phyloP scores from a whole-genome alignment of 2,888 invertebrate species.

The Odontothrips loti region DNA sequence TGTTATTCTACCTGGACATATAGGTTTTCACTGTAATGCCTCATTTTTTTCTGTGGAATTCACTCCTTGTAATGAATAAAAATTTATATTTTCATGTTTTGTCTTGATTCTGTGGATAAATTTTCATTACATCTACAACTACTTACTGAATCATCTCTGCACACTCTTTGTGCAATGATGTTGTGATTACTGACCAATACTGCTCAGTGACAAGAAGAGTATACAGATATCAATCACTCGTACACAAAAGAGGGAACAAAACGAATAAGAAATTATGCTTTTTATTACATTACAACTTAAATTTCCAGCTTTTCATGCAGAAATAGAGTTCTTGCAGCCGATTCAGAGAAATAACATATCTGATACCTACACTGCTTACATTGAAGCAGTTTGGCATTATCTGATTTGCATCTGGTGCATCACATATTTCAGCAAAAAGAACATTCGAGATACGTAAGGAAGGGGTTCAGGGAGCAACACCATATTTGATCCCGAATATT shows the following conservation, averaged over 20 bases:
- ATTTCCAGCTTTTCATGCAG: not conserved
- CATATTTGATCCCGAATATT: not conserved
- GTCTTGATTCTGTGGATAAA: not conserved
- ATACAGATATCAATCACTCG: too few relatives aligned
- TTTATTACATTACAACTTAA: conserved; percentile 4
- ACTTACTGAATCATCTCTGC: too few relatives aligned
- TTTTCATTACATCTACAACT: too few relatives aligned
- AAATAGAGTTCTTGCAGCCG: not conserved
- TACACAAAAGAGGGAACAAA: not conserved
- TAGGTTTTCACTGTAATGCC: not conserved
- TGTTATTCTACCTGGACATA: not conserved
- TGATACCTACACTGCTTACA: not conserved
- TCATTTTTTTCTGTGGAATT: not conserved
- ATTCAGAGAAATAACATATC: not conserved
- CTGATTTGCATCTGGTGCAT: not conserved
- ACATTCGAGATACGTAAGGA: not conserved
- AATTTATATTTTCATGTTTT: conserved; percentile 12
- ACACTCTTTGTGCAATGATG: too few relatives aligned
- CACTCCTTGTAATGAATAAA: not conserved
- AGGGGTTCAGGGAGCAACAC: not conserved
- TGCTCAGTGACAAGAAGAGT: too few relatives aligned
- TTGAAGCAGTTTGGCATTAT: not conserved
- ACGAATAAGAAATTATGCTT: conserved; percentile 12
- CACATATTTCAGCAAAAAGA: not conserved
- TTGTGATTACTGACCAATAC: too few relatives aligned